Evolutionary conservation across 2,113 vertebrate species (phyloP).

Genomic region (Myotis lucifugus): DNA sequence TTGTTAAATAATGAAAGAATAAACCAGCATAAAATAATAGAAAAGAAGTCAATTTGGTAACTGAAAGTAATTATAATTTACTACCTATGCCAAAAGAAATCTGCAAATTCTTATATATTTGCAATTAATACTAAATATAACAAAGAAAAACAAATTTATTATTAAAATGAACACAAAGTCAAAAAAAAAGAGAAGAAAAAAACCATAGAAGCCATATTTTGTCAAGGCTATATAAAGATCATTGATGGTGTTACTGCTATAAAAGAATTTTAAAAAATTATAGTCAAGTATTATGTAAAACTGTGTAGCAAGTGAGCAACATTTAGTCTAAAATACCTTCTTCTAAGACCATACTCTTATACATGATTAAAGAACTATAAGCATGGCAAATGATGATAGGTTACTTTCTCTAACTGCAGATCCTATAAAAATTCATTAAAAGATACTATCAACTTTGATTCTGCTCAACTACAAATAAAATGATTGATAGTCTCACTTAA

Average conservation of each 20-base stretch:
- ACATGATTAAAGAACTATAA: conserved; percentile 3
- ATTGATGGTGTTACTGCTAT: background rate
- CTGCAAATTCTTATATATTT: background rate
- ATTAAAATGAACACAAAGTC: background rate
- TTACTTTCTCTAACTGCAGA: background rate
- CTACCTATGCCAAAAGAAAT: background rate
- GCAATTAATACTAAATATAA: conserved; percentile 15
- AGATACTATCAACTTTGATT: background rate
- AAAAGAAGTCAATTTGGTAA: conserved; percentile 15
- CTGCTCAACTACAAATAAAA: conserved; percentile 42
- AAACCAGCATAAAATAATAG: background rate
- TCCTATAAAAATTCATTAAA: background rate
- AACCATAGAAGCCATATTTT: conserved; percentile 6
- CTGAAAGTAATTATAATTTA: conserved; percentile 6
- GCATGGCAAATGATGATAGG: background rate
- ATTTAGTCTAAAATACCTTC: background rate
- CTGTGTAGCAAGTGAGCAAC: background rate
- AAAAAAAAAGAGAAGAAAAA: conserved; percentile 52
- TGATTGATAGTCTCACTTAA: background rate
- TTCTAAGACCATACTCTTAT: conserved; percentile 3
- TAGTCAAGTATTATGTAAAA: background rate
- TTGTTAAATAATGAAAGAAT: conserved; percentile 19
- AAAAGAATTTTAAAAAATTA: conserved; percentile 19
- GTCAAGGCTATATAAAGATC: background rate
- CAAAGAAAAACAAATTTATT: conserved; percentile 28